These are phyloP conservation scores for Smithornis capensis DNA, from an alignment of 2,113 vertebrate genomes.

Conservation along the genomic window DNA sequence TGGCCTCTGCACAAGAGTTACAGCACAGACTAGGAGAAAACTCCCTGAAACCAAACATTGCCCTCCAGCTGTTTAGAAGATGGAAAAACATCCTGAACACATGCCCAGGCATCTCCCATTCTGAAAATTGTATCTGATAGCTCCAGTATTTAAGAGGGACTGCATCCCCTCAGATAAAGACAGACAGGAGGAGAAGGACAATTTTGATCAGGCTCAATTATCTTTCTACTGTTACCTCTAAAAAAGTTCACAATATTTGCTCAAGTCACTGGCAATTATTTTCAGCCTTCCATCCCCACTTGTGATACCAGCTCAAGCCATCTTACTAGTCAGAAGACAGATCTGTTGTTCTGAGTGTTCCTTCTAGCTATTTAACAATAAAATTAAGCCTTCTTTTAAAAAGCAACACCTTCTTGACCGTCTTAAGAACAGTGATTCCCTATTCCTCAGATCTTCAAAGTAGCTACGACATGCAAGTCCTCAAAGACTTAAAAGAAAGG, in stretches of 20 bases:
- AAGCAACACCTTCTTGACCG: not conserved
- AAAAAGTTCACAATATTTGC: not conserved
- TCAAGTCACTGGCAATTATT: not conserved
- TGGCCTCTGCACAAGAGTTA: not conserved
- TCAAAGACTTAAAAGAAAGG: not conserved
- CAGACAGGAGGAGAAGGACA: not conserved
- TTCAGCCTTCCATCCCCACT: not conserved
- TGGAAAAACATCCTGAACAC: not conserved
- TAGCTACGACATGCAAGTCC: not conserved
- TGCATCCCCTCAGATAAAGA: not conserved
- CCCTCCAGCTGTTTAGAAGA: not conserved
- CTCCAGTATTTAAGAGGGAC: not conserved
- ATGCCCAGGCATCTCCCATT: not conserved
- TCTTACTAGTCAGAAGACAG: not conserved
- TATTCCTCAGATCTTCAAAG: slow-evolving; percentile 31
- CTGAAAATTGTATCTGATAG: not conserved
- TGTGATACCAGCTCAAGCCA: not conserved
- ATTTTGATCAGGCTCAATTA: not conserved
- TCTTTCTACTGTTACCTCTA: not conserved
- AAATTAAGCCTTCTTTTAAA: not conserved
- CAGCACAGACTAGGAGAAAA: not conserved
- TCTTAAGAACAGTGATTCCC: not conserved
- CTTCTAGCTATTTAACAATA: not conserved
- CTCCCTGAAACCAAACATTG: not conserved
- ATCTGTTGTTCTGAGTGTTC: not conserved